A percentile compares a stretch with the other conserved stretches of the same genome.
These are phyloP conservation scores for Triplophysa tibetana DNA, from an alignment of 2,113 vertebrate genomes.

Conservation along the genomic window DNA sequence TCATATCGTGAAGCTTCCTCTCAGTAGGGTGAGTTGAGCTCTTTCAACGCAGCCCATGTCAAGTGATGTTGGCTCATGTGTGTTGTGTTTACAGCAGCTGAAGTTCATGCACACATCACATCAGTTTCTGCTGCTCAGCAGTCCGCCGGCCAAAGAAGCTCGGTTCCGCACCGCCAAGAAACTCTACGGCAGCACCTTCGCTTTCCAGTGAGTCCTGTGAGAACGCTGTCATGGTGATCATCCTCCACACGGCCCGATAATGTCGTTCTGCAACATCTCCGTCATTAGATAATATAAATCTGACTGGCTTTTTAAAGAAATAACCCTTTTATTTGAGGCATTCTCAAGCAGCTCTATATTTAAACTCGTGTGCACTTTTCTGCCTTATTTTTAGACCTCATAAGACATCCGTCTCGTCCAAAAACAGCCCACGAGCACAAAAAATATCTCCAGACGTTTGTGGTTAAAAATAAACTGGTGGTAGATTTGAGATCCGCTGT, in stretches of 20 bases:
- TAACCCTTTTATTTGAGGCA: not conserved
- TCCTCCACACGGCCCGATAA: too few species aligned
- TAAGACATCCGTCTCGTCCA: not conserved
- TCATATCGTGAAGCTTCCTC: constrained; percentile 97
- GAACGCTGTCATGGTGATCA: too few species aligned
- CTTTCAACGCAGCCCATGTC: constrained; percentile 9
- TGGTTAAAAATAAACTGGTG: not conserved
- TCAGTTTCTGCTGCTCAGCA: constrained; percentile 99
- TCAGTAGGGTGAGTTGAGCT: constrained; percentile 89
- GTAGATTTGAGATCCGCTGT: not conserved
- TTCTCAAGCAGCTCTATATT: not conserved
- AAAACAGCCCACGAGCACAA: not conserved
- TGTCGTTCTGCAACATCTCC: too few species aligned
- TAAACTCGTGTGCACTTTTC: not conserved
- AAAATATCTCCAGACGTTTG: constrained; percentile 14
- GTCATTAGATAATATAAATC: too few species aligned
- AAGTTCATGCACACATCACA: constrained; percentile 99
- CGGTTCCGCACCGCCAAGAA: constrained; percentile 98
- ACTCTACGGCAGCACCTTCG: constrained; percentile 97
- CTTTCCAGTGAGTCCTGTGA: constrained; percentile 89
- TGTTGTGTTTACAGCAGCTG: constrained; percentile 85
- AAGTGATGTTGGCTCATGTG: not conserved
- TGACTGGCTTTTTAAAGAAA: not conserved
- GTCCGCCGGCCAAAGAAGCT: constrained; percentile 96
- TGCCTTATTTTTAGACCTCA: not conserved